phyloP scores from a whole-genome alignment of 2,888 invertebrate species.

The Drosophila anomelani region DNA sequence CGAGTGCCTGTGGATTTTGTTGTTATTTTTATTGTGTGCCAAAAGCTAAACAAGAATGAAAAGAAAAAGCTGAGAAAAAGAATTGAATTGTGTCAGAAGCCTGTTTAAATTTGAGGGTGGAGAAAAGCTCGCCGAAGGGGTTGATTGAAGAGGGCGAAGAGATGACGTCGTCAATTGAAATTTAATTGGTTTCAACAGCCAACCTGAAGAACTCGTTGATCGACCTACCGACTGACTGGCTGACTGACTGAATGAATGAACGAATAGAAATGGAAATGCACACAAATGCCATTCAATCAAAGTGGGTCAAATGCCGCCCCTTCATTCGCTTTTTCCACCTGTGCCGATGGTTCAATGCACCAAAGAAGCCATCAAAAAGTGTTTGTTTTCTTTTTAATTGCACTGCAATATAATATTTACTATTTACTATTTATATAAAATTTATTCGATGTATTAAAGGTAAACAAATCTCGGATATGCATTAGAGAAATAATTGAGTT shows the following conservation, averaged over 20 bases:
- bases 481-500: too few species aligned
- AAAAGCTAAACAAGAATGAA: slow-evolving; percentile 54
- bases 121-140: slow-evolving; percentile 12
- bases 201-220: slow-evolving; percentile 42
- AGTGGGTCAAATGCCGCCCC: slow-evolving; percentile 61
- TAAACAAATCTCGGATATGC: too few species aligned
- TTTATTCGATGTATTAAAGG: not conserved
- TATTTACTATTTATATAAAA: too few species aligned
- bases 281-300: slow-evolving; percentile 45
- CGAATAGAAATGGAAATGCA: slow-evolving; percentile 45
- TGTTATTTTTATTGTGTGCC: slow-evolving; percentile 46
- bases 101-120: slow-evolving; percentile 13
- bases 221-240: slow-evolving; percentile 27
- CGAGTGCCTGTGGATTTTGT: slow-evolving; percentile 40
- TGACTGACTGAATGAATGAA: slow-evolving; percentile 24
- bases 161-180: slow-evolving; percentile 71
- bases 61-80: slow-evolving; percentile 7
- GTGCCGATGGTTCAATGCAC: slow-evolving; percentile 35
- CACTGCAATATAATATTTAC: not conserved
- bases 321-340: slow-evolving; percentile 33
- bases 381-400: not conserved
- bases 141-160: slow-evolving; percentile 44
- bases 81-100: slow-evolving; percentile 38
- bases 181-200: slow-evolving; percentile 57
- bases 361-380: slow-evolving; percentile 16